phyloP scores from a whole-genome alignment of 2,113 vertebrate genomes.

The Catharus fuscescens region DNA sequence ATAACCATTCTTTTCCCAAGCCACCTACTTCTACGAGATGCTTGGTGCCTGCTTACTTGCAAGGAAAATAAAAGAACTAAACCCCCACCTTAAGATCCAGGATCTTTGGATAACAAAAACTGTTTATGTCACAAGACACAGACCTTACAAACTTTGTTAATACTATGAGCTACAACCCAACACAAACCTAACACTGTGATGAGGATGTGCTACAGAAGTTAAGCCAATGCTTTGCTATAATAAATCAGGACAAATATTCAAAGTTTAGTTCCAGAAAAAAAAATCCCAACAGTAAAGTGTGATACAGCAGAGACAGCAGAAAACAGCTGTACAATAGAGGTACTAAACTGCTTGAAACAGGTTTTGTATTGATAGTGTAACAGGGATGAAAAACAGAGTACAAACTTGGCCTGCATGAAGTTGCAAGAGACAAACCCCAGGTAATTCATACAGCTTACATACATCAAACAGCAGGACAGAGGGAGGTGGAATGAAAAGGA shows the following conservation, averaged over 20 bases:
- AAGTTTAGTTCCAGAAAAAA: neutral
- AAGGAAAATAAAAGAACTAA: neutral
- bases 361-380: neutral
- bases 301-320: neutral
- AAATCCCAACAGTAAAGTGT: neutral
- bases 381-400: neutral
- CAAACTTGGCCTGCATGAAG: neutral
- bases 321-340: neutral
- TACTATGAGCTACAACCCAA: neutral
- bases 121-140: neutral
- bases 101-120: neutral
- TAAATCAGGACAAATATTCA: neutral
- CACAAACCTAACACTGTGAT: neutral
- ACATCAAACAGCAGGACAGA: neutral
- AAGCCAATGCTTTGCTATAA: neutral
- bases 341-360: neutral
- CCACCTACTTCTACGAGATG: neutral
- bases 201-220: neutral
- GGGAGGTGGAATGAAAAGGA: neutral
- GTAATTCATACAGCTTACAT: neutral
- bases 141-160: neutral
- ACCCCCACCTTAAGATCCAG: neutral
- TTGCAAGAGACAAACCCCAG: neutral
- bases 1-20: neutral
- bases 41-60: neutral